Evolutionary conservation across 1,140 invertebrate genomes (phyloP), one percentile per base, ranked within the genome.

Genomic region (Zaprionus vittiger): DNA sequence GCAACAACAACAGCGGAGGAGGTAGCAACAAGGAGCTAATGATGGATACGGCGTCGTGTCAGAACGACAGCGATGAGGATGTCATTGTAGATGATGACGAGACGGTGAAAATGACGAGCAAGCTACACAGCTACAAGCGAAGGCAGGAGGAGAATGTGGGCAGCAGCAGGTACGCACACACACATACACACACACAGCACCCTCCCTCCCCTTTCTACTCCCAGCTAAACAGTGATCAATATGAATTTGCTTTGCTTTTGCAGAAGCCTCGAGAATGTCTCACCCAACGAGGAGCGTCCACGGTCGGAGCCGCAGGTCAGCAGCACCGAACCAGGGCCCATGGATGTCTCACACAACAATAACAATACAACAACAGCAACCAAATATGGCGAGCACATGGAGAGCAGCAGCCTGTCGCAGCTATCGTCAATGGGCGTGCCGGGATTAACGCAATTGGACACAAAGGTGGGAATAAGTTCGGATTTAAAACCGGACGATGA

Each of bases 391-490:
- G 79, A 83, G 47, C 77, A 77, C 59, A 92, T 92, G 80, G 91
- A 92, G 66, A 87, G 63, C 77, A 91, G 70, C 70, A 52, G 47
- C 47, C 79, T 83, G 57, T 76, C 79, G 77, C 86, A 87, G 66
- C 61, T 81, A 63, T 82, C 82, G 57, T 87, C 77, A 61, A 92
- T 87, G 84, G 91, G 83, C 61, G 84, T 86, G 83, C 80, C 91
- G 74, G 91, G 87, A 81, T 81, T 90, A 81, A 92, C 87, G 74
- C 91, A 92, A 91, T 81, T 92, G 91, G 91, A 92, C 91, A 73
- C 91, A 92, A 92, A 92, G 91, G 91, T 92, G 91, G 91, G 91
- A 77, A 91, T 92, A 81, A 92, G 91, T 92, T 92, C 91, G 83
- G 91, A 92, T 80, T 86, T 90, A 83, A 92, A 92, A 89, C 87